Conservation (phyloP, 1,140 invertebrate species). For the Lithobius niger region DNA sequence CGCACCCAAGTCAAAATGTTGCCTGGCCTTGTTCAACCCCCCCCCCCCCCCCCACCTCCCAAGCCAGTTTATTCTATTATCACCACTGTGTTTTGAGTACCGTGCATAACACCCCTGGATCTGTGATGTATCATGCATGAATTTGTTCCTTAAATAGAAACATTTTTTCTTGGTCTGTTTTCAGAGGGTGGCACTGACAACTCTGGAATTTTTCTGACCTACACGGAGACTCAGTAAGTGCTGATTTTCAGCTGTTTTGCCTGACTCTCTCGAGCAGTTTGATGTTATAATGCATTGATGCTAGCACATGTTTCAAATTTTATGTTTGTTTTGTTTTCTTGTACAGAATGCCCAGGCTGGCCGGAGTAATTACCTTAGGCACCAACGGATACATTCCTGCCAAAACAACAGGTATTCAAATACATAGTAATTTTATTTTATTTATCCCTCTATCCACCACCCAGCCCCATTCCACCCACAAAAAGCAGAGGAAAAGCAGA, state of each 20-base stretch:
- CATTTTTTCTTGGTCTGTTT: no score
- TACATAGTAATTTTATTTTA: background rate
- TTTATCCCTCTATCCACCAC: background rate
- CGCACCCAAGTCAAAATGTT: no score
- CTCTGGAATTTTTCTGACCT: conserved; percentile 63
- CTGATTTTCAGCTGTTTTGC: background rate
- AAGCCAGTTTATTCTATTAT: no score
- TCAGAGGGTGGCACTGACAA: conserved; percentile 59
- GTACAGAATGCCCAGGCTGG: conserved; percentile 54
- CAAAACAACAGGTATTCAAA: conserved; percentile 33
- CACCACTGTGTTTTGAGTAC: no score
- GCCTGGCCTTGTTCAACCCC: no score
- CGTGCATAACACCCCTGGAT: no score
- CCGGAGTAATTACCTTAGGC: conserved; percentile 73
- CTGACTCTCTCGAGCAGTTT: background rate
- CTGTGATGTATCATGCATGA: conserved; percentile 10
- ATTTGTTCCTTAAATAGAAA: conserved; percentile 27
- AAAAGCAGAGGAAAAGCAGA: no score
- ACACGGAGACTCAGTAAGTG: conserved; percentile 56
- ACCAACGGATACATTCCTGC: conserved; percentile 63
- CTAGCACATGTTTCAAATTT: background rate
- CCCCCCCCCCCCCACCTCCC: no score
- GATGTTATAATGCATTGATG: background rate
- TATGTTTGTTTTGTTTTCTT: conserved; percentile 13
- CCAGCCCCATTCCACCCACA: no score